Conservation (phyloP, 2,797 vertebrate genomes). For the Buphagus erythrorhynchus region DNA sequence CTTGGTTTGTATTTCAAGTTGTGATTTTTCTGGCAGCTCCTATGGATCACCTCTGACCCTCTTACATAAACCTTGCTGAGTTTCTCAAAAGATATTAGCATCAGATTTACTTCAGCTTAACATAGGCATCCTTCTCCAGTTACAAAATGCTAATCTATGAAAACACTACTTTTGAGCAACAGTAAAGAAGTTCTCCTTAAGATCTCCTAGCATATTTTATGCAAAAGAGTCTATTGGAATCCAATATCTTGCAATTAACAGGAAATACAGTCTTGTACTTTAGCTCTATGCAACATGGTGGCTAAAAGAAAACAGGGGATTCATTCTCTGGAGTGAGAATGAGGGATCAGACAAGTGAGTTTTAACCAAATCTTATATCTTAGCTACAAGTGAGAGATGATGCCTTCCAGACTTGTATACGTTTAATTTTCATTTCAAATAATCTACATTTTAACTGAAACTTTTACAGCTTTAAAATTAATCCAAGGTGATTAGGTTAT, state of each 20-base stretch:
- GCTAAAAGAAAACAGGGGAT: neutral
- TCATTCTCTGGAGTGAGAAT: neutral
- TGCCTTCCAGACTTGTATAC: neutral
- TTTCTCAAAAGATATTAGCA: neutral
- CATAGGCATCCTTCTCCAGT: neutral
- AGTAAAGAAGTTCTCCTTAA: neutral
- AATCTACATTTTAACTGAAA: neutral
- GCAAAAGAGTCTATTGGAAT: neutral
- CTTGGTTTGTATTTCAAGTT: neutral
- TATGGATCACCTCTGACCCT: neutral
- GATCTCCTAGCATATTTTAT: neutral
- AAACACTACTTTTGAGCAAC: neutral
- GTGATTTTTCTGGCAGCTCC: neutral
- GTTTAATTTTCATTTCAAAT: neutral
- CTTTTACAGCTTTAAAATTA: neutral
- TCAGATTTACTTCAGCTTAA: neutral
- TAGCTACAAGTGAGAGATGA: neutral
- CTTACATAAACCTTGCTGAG: neutral
- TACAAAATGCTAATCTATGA: neutral
- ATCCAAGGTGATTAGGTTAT: neutral
- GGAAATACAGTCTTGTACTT: neutral
- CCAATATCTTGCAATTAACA: neutral
- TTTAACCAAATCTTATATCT: neutral
- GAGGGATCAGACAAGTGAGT: neutral
- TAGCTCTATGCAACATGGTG: neutral